phyloP scores from a whole-genome alignment of 2,888 invertebrate species.

The Chymomyza caudatula region DNA sequence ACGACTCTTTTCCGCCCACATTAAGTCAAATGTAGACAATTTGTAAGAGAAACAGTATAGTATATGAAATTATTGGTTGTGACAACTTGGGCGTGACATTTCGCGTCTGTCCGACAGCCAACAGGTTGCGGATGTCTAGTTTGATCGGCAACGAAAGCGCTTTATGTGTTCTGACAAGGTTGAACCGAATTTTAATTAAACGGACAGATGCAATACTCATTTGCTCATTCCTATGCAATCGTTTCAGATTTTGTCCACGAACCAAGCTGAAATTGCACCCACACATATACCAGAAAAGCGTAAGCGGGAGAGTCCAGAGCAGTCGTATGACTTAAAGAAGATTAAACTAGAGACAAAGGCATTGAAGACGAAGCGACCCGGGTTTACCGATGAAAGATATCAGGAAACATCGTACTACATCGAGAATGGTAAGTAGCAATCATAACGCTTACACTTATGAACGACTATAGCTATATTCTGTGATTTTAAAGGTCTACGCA shows the following conservation, averaged over 20 bases:
- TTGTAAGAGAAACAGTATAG: background rate
- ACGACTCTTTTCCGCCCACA: background rate
- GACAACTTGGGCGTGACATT: background rate
- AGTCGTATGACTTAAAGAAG: slow-evolving; percentile 86
- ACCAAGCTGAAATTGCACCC: background rate
- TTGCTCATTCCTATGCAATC: background rate
- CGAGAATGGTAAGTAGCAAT: slow-evolving; percentile 88
- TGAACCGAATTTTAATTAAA: background rate
- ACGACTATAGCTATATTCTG: background rate
- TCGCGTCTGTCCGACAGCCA: background rate
- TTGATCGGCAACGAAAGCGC: background rate
- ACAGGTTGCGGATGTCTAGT: slow-evolving; percentile 1
- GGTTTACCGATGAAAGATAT: slow-evolving; percentile 94
- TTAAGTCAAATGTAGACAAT: background rate
- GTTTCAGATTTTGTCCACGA: background rate
- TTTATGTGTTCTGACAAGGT: background rate
- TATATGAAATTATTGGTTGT: background rate
- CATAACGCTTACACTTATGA: background rate
- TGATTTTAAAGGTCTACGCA: slow-evolving; percentile 84
- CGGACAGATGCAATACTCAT: background rate
- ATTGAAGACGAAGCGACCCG: slow-evolving; percentile 92
- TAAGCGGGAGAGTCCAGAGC: slow-evolving; percentile 87
- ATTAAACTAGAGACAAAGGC: slow-evolving; percentile 94
- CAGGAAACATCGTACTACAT: slow-evolving; percentile 97
- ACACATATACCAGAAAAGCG: slow-evolving; percentile 82